These are phyloP conservation scores for Chymomyza fuscimana DNA, from an alignment of 2,888 invertebrate genomes.

Conservation along the genomic window DNA sequence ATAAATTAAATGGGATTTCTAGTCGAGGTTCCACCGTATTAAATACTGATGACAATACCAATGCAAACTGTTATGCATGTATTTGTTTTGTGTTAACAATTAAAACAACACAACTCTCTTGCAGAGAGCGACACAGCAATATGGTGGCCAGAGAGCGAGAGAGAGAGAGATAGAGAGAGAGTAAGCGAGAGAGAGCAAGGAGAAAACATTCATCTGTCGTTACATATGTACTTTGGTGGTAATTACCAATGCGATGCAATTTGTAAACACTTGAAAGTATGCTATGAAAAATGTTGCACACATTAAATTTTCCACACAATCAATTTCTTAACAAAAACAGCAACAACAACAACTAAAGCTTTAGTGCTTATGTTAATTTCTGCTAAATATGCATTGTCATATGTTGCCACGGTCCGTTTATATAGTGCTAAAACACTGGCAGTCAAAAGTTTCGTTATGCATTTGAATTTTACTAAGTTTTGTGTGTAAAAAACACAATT, in stretches of 20 bases:
- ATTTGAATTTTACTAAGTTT: too few species aligned
- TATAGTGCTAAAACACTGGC: too few species aligned
- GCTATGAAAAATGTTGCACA: slow-evolving; percentile 60
- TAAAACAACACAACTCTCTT: slow-evolving; percentile 19
- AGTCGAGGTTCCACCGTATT: slow-evolving; percentile 27
- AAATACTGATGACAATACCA: slow-evolving; percentile 1
- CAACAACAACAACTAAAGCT: slow-evolving; percentile 7
- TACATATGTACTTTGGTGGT: slow-evolving; percentile 34
- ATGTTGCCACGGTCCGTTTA: slow-evolving; percentile 30
- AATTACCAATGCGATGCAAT: slow-evolving; percentile 38
- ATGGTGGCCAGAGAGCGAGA: not conserved
- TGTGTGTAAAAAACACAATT: too few species aligned
- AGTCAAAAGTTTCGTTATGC: too few species aligned
- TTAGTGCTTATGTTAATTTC: slow-evolving; percentile 46
- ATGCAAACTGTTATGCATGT: not conserved
- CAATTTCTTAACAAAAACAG: slow-evolving; percentile 48
- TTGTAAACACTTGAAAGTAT: slow-evolving; percentile 61
- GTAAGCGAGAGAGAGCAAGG: not conserved
- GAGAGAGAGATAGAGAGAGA: not conserved
- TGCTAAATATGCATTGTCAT: slow-evolving; percentile 51
- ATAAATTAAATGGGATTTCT: too few species aligned
- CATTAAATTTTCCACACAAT: slow-evolving; percentile 68
- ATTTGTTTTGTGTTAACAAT: slow-evolving; percentile 37
- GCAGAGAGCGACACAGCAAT: not conserved
- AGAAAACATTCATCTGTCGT: slow-evolving; percentile 3